Evolutionary conservation across 2,113 vertebrate genomes (phyloP), one percentile per base, ranked within the genome.

Genomic region (Takifugu flavidus): DNA sequence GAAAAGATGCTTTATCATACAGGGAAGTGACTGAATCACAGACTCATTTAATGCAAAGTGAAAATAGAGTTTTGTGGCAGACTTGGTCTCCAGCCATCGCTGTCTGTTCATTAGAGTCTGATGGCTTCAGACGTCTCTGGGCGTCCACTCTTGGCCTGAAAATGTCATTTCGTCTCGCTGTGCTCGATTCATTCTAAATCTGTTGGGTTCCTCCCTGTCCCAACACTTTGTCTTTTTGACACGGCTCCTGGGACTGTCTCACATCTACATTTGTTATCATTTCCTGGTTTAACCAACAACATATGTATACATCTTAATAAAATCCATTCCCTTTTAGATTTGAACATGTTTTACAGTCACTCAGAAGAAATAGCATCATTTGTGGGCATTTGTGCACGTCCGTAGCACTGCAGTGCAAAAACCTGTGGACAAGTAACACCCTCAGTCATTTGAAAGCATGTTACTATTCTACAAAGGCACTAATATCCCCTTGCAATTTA

Each of bases 171-270:
- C 25, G 2, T 54, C 34, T 62, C 56, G 44, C 56, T 2, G 47
- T 60, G 20, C 46, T 53, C 25, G 15, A 57, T 59, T 61, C 25
- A 28, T 63, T 66, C 58, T 60, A 65, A 65, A 62, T 75, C 49
- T 55, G 54, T 54, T 46, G 47, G 56, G 43, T 59, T 53, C 70
- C 56, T 70, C 39, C 6, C 59, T 59, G 59, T 56, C 56, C 42
- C 50, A 27, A 46, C 58, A 13, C 44, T 29, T 72, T 31, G 54
- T 29, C 31, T 62, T 46, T 65, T 43, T 71, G 26, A 25, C 4
- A 47, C 34, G 62, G 55, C 4, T 26, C 45, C 14, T 65, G 49
- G 47, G 71, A 59, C 56, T 49, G 58, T 14, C 51, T 62, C 50
- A 28, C 0, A 2, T 53, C 49, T 28, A 42, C 6, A 5, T 28